These are phyloP conservation scores for Sorex maritimensis DNA, from an alignment of 2,797 vertebrate species.

Conservation along the genomic window DNA sequence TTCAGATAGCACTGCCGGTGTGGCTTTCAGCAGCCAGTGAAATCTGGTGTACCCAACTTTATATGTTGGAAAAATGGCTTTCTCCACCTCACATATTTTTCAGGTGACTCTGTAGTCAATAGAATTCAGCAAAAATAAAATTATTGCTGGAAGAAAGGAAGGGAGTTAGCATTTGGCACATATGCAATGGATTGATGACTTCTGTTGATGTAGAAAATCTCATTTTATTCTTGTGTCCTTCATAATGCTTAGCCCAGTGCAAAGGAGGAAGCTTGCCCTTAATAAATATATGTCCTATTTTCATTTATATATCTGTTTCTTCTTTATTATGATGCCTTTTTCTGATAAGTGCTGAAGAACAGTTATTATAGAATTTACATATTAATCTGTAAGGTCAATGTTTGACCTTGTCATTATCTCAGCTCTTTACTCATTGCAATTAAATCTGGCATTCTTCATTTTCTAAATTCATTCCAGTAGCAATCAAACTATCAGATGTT, in stretches of 20 bases:
- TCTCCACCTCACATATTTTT: not conserved
- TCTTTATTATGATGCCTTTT: conserved; percentile 54
- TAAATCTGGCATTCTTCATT: conserved; percentile 39
- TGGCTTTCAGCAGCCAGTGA: not conserved
- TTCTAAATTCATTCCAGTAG: conserved; percentile 24
- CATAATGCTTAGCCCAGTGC: not conserved
- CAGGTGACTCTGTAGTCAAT: not conserved
- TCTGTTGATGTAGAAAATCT: conserved; percentile 42
- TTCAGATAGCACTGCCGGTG: not conserved
- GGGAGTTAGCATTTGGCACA: not conserved
- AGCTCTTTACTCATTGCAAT: conserved; percentile 57
- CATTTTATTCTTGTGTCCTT: conserved; percentile 62
- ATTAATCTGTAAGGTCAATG: conserved; percentile 37
- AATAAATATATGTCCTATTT: conserved; percentile 45
- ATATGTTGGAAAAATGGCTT: not conserved
- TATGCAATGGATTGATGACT: conserved; percentile 19
- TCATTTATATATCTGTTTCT: conserved; percentile 53
- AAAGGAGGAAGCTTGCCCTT: conserved; percentile 38
- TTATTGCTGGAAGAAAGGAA: not conserved
- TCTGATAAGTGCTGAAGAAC: conserved; percentile 61
- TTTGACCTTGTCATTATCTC: conserved; percentile 54
- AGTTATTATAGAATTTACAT: conserved; percentile 64
- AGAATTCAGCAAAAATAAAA: conserved; percentile 31
- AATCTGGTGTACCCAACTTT: not conserved
- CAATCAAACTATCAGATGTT: not conserved